Evolutionary conservation across 2,888 invertebrate genomes (phyloP), one percentile per base, ranked within the genome.

Genomic region (Helicoverpa assulta): DNA sequence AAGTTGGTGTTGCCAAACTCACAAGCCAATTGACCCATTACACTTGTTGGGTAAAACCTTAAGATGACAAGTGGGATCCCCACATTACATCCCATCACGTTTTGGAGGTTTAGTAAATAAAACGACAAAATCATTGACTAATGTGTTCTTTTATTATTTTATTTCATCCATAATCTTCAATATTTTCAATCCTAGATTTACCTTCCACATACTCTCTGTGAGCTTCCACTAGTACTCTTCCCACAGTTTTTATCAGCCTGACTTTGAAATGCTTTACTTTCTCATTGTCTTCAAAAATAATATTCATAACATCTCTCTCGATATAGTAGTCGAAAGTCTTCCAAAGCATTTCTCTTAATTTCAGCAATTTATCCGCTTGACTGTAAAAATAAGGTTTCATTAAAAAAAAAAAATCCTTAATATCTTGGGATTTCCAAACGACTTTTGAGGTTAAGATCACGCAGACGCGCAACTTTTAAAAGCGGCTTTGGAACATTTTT

Each of bases 311-410:
- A 61, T 96, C 91, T 37, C 95, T 91, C 54, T 95, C 92, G 19
- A 96, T 90, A 79, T 95, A 93, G 76, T 96, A 96, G 5, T 95
- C 83, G 10, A 96, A 89, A 1, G 96, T 90, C 5, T 84, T 87
- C 95, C 96, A 96, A 3, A 96, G 84, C 87, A 96, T 92, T 76
- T 95, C 92, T 19, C 96, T 91, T 0, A 95, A 89, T 76, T 92
- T 88, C 0, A 96, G 63, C 6, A 96, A 85, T 6, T 80, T 52
- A 4, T 92, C 85, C 0, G 96, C 96, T 89, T 96, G 94, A 43
- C 97, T 97, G 92, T 54, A 80, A 58, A 14, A 14, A 60, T 29
- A 66, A 21, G 4, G 57, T 10, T 3, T 5, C 10, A 10, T 26
- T 5, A 53, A 14, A n/a, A n/a, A 18, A 56, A 10, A 12, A 4